Percentiles rank a stretch among this genome's conserved stretches.
These are phyloP conservation scores for Sclerodermus sp. DNA, from an alignment of 2,888 invertebrate species.

Conservation along the genomic window DNA sequence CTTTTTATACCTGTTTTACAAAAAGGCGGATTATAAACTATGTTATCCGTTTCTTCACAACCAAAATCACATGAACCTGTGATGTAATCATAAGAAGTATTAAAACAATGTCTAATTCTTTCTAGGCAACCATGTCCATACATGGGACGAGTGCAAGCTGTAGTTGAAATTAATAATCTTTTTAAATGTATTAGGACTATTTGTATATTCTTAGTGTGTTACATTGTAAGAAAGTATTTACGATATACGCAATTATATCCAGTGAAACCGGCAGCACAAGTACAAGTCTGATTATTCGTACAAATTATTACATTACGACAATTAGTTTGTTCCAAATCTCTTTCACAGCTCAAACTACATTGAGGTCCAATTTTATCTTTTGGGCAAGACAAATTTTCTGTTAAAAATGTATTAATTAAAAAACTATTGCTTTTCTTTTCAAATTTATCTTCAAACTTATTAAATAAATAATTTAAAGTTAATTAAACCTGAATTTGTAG, in stretches of 20 bases:
- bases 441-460: too few species aligned
- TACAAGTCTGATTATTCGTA: constrained; percentile 26
- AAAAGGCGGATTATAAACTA: constrained; percentile 22
- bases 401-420: too few species aligned
- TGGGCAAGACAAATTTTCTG: constrained; percentile 20
- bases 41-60: constrained; percentile 12
- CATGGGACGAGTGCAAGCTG: too few species aligned
- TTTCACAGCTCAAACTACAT: constrained; percentile 21
- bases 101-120: constrained; percentile 30
- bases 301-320: constrained; percentile 25
- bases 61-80: constrained; percentile 27
- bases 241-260: constrained; percentile 16
- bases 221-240: constrained; percentile 13
- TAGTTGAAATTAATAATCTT: neutral
- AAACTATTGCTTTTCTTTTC: too few species aligned
- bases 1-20: constrained; percentile 30
- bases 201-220: too few species aligned
- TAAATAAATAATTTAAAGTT: too few species aligned
- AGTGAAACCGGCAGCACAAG: constrained; percentile 27
- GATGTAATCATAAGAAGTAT: constrained; percentile 13
- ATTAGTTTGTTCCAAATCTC: neutral
- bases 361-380: constrained; percentile 22
- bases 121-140: constrained; percentile 39
- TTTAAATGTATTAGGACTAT: too few species aligned
- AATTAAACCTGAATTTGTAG: too few species aligned